Base-by-base conservation (phyloP, 2,888 invertebrate genomes). In the Lasioglossum figueresi region DNA sequence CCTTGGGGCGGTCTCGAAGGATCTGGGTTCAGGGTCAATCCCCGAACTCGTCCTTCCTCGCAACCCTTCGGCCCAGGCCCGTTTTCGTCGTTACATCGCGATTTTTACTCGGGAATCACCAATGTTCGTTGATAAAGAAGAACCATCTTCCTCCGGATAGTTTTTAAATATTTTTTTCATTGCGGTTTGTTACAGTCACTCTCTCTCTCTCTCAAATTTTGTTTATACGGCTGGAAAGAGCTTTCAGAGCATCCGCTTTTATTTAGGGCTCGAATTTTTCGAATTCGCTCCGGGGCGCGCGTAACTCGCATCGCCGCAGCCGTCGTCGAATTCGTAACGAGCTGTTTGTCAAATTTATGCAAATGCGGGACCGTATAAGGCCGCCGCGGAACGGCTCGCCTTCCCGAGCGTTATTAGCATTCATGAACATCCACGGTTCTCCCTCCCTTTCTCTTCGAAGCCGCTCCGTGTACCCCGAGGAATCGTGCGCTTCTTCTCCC, bases 291-390 rank as follows among this genome's bases (percentile, higher is more conserved):
- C 71, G 19, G 10, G n/a, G 82, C 80, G 79, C 79, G 48, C 45
- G 80, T 68, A 43, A 56, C 72, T 68, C 43, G 59, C 70, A 68
- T 63, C 76, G 43, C 45, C 75, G 70, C 84, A 70, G 31, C 52
- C 78, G 79, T 43, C 83, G 78, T 80, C 86, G 88, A 85, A 92
- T 90, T 87, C 89, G 88, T 90, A 89, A 92, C 89, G 90, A 88
- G 88, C 82, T 92, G 92, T 92, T 93, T 92, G 91, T 90, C 91
- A 92, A 93, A 93, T 93, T 93, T 92, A 93, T 93, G 93, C 91
- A 89, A 91, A 92, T 93, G 52, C 77, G 80, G 31, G 86, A 85
- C 88, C 83, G 87, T 83, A 88, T 83, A 86, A 88, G 84, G 84
- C 81, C 45, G 80, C 82, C 86, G 80, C 77, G 82, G 84, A 88